These are phyloP conservation scores for Euplexia lucipara DNA, from an alignment of 2,888 invertebrate species.

Conservation along the genomic window DNA sequence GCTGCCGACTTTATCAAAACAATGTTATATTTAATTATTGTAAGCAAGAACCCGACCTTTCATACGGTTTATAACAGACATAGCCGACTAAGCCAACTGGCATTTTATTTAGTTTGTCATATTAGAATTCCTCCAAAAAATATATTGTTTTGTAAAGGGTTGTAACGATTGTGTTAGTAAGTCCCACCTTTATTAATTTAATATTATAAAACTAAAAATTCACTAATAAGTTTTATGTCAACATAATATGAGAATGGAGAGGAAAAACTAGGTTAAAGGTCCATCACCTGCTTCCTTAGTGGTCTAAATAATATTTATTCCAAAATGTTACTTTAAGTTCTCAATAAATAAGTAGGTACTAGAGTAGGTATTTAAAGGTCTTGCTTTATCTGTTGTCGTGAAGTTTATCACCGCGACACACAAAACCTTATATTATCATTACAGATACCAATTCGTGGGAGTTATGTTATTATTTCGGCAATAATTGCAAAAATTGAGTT, in stretches of 20 bases:
- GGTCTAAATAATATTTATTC: background rate
- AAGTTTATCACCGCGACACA: slow-evolving; percentile 64
- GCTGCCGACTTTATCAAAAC: slow-evolving; percentile 58
- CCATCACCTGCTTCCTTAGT: too few species aligned
- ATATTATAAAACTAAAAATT: too few species aligned
- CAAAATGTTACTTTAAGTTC: too few species aligned
- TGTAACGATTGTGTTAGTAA: too few species aligned
- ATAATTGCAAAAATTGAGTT: slow-evolving; percentile 90
- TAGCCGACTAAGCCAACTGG: background rate
- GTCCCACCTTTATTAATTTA: too few species aligned
- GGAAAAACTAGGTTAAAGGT: too few species aligned
- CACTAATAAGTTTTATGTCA: too few species aligned
- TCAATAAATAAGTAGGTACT: background rate
- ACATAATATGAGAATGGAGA: too few species aligned
- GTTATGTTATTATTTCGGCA: slow-evolving; percentile 88
- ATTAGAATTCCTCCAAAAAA: background rate
- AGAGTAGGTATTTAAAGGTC: slow-evolving; percentile 43
- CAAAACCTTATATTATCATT: slow-evolving; percentile 63
- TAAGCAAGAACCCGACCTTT: slow-evolving; percentile 22
- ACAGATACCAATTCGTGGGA: slow-evolving; percentile 80
- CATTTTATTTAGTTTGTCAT: background rate
- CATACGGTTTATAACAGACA: slow-evolving; percentile 1
- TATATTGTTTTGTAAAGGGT: background rate
- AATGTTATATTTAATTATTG: slow-evolving; percentile 50
- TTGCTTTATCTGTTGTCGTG: slow-evolving; percentile 51